Evolutionary conservation across 2,797 vertebrate species (phyloP).

Genomic region (Brachyalestes nurse): DNA sequence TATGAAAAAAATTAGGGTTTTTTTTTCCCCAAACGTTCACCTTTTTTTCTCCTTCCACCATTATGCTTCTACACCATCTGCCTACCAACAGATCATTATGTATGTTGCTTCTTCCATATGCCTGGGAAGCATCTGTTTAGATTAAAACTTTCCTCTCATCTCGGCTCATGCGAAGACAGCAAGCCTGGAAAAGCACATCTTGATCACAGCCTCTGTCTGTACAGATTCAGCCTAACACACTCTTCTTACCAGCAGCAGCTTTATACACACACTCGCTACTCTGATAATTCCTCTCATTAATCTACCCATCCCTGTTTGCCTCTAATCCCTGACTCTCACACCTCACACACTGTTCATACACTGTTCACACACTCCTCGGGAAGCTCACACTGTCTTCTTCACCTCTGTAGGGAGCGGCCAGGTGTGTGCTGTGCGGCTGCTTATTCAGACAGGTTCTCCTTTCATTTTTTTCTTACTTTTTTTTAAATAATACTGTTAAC

Average conservation of each 20-base stretch:
- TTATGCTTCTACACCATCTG: neutral
- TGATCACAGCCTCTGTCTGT: conserved; percentile 5
- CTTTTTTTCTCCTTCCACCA: neutral
- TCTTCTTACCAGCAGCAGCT: neutral
- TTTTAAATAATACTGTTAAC: too few species aligned
- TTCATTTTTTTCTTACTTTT: neutral
- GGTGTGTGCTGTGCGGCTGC: neutral
- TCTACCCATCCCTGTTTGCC: neutral
- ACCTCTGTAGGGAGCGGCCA: neutral
- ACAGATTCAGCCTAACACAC: neutral
- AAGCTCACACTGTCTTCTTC: neutral
- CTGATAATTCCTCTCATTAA: neutral
- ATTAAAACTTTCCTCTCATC: conserved; percentile 35
- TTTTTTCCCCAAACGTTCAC: too few species aligned
- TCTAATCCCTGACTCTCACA: neutral
- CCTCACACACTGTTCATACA: too few species aligned
- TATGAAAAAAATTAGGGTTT: too few species aligned
- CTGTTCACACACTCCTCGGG: neutral
- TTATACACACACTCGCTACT: neutral
- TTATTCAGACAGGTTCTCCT: neutral
- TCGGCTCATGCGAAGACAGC: neutral
- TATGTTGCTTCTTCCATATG: conserved; percentile 20
- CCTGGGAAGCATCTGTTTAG: conserved; percentile 39
- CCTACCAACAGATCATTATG: conserved; percentile 15
- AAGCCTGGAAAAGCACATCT: neutral